These are phyloP conservation scores for Riparia riparia DNA, from an alignment of 2,113 vertebrate genomes.

Conservation along the genomic window DNA sequence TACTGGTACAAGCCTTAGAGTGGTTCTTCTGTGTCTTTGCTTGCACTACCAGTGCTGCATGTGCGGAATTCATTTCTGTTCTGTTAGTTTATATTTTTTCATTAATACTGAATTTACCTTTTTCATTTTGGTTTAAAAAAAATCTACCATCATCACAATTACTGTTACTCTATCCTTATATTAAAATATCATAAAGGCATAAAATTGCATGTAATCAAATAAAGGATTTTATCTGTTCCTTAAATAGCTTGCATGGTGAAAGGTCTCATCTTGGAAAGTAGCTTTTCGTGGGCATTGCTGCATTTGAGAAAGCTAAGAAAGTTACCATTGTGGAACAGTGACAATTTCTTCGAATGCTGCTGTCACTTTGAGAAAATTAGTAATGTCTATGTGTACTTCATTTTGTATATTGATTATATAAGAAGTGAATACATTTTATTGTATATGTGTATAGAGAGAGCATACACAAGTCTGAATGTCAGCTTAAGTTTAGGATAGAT, in stretches of 20 bases:
- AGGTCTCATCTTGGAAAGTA: background rate
- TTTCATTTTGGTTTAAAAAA: slow-evolving; percentile 31
- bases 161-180: background rate
- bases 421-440: background rate
- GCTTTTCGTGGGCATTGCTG: background rate
- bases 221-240: slow-evolving; percentile 20
- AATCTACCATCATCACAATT: background rate
- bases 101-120: slow-evolving; percentile 36
- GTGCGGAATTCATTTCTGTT: background rate
- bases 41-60: background rate
- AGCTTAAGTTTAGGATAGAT: background rate
- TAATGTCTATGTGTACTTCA: background rate
- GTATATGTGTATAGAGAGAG: background rate
- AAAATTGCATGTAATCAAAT: slow-evolving; percentile 13
- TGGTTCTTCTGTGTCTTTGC: background rate
- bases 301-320: background rate
- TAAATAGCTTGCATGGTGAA: background rate
- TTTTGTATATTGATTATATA: background rate
- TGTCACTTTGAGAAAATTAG: background rate
- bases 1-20: background rate
- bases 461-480: background rate
- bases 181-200: slow-evolving; percentile 22
- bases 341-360: background rate
- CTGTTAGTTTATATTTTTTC: slow-evolving; percentile 53
- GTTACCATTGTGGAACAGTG: background rate